Evolutionary conservation across 1,140 invertebrate genomes (phyloP).

Genomic region (Lucilia cuprina): DNA sequence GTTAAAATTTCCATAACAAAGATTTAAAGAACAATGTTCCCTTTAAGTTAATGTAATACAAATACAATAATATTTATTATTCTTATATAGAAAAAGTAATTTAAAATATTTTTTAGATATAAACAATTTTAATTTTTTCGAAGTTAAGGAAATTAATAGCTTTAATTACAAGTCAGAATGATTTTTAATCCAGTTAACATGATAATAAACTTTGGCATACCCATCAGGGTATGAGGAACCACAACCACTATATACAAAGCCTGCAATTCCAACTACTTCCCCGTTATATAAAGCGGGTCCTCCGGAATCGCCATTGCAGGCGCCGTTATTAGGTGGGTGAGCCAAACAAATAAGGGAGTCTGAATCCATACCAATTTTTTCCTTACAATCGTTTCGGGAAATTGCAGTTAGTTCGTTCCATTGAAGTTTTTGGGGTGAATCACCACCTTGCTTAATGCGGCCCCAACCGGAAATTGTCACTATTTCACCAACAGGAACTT

Average conservation of each 20-base stretch:
- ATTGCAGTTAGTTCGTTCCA: constrained; percentile 43
- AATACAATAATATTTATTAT: no score
- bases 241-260: constrained; percentile 50
- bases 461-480: constrained; percentile 66
- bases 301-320: constrained; percentile 57
- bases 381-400: constrained; percentile 39
- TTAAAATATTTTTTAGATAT: no score
- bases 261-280: constrained; percentile 49
- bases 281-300: constrained; percentile 52
- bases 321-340: constrained; percentile 47
- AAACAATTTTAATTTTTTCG: no score
- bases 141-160: no score
- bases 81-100: no score
- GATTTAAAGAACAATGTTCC: no score
- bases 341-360: constrained; percentile 51
- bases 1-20: no score
- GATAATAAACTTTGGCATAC: constrained; percentile 64
- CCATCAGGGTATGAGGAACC: constrained; percentile 64
- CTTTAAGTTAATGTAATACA: no score
- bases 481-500: constrained; percentile 43
- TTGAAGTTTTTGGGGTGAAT: constrained; percentile 40
- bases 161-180: constrained; percentile 33
- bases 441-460: constrained; percentile 45
- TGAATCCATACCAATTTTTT: constrained; percentile 30
- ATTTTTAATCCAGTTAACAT: constrained; percentile 59